Evolutionary conservation across 2,113 vertebrate species (phyloP).

Genomic region (Acanthisitta chloris): DNA sequence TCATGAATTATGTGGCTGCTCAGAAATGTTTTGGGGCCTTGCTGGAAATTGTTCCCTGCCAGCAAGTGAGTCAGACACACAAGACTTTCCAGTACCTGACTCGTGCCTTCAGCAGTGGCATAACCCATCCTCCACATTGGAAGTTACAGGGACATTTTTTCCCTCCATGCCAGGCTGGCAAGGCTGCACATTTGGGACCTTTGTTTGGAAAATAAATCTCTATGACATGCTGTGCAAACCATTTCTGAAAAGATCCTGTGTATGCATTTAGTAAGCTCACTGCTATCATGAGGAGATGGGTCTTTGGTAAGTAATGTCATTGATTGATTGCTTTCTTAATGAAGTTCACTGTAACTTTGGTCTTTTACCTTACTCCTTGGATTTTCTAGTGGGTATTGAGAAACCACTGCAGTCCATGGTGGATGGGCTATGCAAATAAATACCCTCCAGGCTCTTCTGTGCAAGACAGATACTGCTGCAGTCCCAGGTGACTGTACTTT

Average conservation of each 20-base stretch:
- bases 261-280: background rate
- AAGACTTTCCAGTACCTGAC: background rate
- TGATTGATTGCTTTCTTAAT: background rate
- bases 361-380: background rate
- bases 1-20: background rate
- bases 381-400: background rate
- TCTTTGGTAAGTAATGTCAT: background rate
- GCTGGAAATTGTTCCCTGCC: background rate
- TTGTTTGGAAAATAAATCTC: background rate
- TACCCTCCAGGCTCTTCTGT: background rate
- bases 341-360: background rate
- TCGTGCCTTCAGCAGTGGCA: background rate
- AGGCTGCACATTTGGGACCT: background rate
- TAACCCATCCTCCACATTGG: background rate
- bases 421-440: background rate
- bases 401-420: background rate
- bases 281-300: background rate
- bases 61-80: background rate
- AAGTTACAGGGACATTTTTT: background rate
- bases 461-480: background rate
- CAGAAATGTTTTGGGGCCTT: background rate
- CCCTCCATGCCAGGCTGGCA: accelerated
- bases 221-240: background rate
- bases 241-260: background rate
- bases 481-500: background rate